Conservation (phyloP, 2,113 vertebrate species). For the Litocranius walleri region DNA sequence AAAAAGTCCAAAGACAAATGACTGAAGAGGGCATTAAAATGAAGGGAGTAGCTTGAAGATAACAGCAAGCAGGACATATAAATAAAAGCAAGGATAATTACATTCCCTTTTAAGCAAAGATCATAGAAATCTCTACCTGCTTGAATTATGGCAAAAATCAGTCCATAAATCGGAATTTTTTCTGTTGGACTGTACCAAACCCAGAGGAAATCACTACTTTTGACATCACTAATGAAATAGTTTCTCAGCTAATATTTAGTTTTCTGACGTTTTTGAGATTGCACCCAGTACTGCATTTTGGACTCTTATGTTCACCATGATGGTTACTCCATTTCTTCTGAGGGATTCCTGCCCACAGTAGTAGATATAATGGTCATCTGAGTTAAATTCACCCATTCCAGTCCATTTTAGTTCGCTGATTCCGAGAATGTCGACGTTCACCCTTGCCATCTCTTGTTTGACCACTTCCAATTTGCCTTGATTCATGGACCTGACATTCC, state of each 20-base stretch:
- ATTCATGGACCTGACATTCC: too few species aligned
- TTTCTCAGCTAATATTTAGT: background rate
- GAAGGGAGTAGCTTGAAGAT: background rate
- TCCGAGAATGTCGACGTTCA: too few species aligned
- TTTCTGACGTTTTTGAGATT: background rate
- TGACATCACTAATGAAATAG: constrained; percentile 14
- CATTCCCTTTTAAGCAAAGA: constrained; percentile 47
- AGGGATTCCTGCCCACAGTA: too few species aligned
- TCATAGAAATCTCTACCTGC: constrained; percentile 41
- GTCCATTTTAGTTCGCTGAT: too few species aligned
- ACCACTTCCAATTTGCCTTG: too few species aligned
- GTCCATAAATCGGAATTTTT: constrained; percentile 51
- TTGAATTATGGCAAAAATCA: constrained; percentile 63
- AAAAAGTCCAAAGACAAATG: constrained; percentile 47
- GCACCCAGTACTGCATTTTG: too few species aligned
- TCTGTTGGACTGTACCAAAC: background rate
- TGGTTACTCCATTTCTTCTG: too few species aligned
- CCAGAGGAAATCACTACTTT: constrained; percentile 52
- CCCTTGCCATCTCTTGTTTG: too few species aligned
- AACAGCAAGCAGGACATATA: constrained; percentile 35
- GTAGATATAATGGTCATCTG: too few species aligned
- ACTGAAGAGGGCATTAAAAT: constrained; percentile 36
- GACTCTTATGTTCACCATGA: background rate
- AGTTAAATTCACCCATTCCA: too few species aligned
- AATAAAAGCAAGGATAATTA: constrained; percentile 59